phyloP scores from a whole-genome alignment of 1,140 invertebrate species.

The Rhopalosiphum padi region DNA sequence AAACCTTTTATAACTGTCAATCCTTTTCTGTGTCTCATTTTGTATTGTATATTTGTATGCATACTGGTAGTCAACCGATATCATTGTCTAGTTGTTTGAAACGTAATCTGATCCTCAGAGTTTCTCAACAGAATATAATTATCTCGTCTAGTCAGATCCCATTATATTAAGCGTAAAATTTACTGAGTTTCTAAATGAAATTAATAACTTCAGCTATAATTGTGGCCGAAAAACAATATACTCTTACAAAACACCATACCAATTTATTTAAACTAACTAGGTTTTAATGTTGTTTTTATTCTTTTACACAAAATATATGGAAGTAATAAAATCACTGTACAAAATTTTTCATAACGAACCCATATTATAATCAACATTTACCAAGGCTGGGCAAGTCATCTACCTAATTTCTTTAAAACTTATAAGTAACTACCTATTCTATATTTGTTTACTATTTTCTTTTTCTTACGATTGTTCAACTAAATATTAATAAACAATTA shows the following conservation, averaged over 20 bases:
- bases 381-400: no score
- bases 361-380: background rate
- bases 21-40: background rate
- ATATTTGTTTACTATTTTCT: no score
- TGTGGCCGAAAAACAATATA: background rate
- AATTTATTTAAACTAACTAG: background rate
- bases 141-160: background rate
- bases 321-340: background rate
- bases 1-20: background rate
- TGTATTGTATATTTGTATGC: background rate
- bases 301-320: background rate
- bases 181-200: background rate
- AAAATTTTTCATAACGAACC: background rate
- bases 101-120: background rate
- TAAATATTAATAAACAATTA: no score
- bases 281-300: background rate
- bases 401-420: no score
- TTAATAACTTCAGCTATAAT: background rate
- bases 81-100: background rate
- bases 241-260: background rate
- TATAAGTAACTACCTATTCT: no score
- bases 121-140: background rate
- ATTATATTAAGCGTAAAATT: background rate
- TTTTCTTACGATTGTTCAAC: no score
- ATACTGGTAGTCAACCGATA: background rate